Conservation (phyloP, 92 coral and sea anemone genomes). For the Actinostola sp. region DNA sequence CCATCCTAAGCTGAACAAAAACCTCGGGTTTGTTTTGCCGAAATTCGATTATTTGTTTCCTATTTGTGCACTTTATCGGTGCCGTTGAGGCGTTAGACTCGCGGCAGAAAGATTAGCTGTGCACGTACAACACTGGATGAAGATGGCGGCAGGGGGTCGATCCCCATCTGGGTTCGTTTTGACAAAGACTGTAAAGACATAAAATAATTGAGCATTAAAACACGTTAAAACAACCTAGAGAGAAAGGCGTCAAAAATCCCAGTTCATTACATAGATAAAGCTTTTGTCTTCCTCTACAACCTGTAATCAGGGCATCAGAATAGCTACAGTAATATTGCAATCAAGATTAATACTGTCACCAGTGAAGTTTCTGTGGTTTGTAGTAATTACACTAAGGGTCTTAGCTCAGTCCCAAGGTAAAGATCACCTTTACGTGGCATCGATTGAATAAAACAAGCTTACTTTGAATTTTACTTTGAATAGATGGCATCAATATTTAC, state of each 20-base stretch:
- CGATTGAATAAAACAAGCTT: background rate
- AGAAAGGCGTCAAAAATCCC: no score
- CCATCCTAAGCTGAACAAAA: constrained; percentile 31
- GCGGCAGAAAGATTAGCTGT: constrained; percentile 4
- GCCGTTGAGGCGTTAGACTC: constrained; percentile 20
- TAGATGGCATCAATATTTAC: background rate
- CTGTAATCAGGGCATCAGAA: no score
- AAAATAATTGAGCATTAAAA: background rate
- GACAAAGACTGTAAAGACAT: background rate
- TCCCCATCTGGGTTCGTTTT: background rate
- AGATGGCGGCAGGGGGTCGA: background rate
- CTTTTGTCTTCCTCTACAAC: background rate
- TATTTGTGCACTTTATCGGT: constrained; percentile 26
- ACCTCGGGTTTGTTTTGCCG: constrained; percentile 15
- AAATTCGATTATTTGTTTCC: constrained; percentile 27
- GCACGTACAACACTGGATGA: constrained; percentile 6
- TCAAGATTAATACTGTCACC: background rate
- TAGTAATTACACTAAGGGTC: background rate
- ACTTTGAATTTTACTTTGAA: no score
- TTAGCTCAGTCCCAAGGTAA: background rate
- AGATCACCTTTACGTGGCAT: background rate
- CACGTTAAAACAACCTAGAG: background rate
- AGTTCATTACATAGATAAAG: background rate
- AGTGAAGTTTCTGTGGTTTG: background rate
- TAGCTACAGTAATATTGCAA: background rate